Evolutionary conservation across 2,797 vertebrate genomes (phyloP), one percentile per base, ranked within the genome.

Genomic region (Columba guinea): DNA sequence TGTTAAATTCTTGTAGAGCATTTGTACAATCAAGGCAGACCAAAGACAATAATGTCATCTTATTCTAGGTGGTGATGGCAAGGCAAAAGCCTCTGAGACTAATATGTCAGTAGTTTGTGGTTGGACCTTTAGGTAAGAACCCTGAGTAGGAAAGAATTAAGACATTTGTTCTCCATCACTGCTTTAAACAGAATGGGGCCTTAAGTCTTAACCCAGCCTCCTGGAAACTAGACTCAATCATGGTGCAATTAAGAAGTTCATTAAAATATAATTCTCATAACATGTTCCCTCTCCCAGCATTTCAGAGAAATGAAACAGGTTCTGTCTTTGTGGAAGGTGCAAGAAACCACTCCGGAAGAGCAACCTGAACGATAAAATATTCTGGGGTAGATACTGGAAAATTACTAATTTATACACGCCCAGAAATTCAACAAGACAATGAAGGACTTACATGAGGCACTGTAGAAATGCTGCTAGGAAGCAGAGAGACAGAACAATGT

Each of bases 291-390:
- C 46, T 86, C 48, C 52, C 18, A 69, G 48, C 10, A 34, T 48
- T 87, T 39, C 70, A 76, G 1, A 2, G 8, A 64, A 79, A 15
- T 2, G 1, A 49, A 58, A 37, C 0, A 2, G 1, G 10, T 32
- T 68, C 28, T 4, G 0, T 28, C 51, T 59, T 19, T 13, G 19
- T 11, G 11, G 10, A 78, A 88, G 27, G 11, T 69, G 39, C 6
- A 88, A 87, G 37, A 46, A 30, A 30, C 20, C 35, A 59, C 20
- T 41, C 20, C 14, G 35, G 35, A 78, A 74, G 1, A 76, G 44
- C 10, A 55, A 87, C 3, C 18, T 39, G 13, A 81, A 86, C 75
- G 32, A 23, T 1, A 74, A 82, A 46, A 86, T 49, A 86, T 52
- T 46, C 30, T 14, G 7, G 39, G 19, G 10, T 22, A 94, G 27